These are phyloP conservation scores for Tachystola acroxantha DNA, from an alignment of 2,888 invertebrate genomes.

Conservation along the genomic window DNA sequence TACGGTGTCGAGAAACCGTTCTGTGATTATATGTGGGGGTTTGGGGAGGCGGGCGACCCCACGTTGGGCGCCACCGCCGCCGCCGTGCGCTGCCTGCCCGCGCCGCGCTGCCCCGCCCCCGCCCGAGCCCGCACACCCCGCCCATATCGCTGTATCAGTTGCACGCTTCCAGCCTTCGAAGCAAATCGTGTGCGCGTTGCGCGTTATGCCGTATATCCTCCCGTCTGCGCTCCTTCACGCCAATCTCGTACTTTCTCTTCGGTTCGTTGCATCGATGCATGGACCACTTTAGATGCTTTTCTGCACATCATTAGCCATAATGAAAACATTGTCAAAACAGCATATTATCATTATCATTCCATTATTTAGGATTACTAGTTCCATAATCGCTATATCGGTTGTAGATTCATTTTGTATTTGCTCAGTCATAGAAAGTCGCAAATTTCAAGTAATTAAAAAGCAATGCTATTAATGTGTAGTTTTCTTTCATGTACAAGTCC, in stretches of 20 bases:
- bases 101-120: constrained; percentile 11
- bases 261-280: constrained; percentile 76
- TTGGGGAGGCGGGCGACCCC: constrained; percentile 30
- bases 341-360: constrained; percentile 27
- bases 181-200: constrained; percentile 54
- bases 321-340: constrained; percentile 23
- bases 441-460: constrained; percentile 5
- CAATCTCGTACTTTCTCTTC: constrained; percentile 60
- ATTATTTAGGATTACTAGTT: constrained; percentile 20
- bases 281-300: constrained; percentile 73
- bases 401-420: constrained; percentile 24
- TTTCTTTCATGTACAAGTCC: constrained; percentile 1
- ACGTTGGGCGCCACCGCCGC: constrained; percentile 49
- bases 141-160: constrained; percentile 17
- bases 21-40: constrained; percentile 62
- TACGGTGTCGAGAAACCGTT: constrained; percentile 59
- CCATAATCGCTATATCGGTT: constrained; percentile 20
- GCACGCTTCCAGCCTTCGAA: constrained; percentile 46
- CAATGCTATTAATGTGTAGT: constrained; percentile 5
- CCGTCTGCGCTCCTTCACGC: constrained; percentile 64
- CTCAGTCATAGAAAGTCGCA: constrained; percentile 5
- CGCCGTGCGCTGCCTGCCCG: constrained; percentile 32
- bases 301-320: constrained; percentile 55
- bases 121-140: constrained; percentile 30
- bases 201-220: constrained; percentile 62